Conservation (phyloP, 2,797 vertebrate species). For the Monodelphis domestica region DNA sequence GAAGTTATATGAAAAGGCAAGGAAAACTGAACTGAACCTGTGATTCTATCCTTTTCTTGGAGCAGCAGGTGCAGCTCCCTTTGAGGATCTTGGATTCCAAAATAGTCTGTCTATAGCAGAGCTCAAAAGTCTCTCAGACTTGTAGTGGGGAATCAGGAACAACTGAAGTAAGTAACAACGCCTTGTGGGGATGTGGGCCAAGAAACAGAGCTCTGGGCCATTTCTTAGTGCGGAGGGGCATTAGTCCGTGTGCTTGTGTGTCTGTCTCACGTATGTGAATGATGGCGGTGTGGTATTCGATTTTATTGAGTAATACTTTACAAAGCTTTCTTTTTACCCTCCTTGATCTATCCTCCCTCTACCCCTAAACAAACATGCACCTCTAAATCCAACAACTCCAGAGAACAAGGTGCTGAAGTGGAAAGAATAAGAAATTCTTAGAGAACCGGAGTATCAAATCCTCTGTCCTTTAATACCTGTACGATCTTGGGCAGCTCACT, state of each 20-base stretch:
- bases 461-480: neutral
- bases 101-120: neutral
- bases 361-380: neutral
- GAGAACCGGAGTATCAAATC: neutral
- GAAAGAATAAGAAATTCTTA: neutral
- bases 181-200: neutral
- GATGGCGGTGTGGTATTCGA: neutral
- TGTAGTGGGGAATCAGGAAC: neutral
- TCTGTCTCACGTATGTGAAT: neutral
- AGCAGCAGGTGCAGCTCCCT: neutral
- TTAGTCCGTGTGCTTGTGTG: neutral
- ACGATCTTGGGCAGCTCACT: neutral
- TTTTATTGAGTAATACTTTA: neutral
- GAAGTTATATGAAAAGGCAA: neutral
- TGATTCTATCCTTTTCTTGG: neutral
- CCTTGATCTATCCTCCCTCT: neutral
- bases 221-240: neutral
- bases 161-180: neutral
- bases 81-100: neutral
- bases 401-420: neutral
- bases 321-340: neutral
- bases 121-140: neutral
- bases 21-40: neutral
- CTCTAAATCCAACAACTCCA: neutral
- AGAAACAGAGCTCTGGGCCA: neutral